Evolutionary conservation across 2,797 vertebrate species (phyloP).

Genomic region (Centropyge bicolor): DNA sequence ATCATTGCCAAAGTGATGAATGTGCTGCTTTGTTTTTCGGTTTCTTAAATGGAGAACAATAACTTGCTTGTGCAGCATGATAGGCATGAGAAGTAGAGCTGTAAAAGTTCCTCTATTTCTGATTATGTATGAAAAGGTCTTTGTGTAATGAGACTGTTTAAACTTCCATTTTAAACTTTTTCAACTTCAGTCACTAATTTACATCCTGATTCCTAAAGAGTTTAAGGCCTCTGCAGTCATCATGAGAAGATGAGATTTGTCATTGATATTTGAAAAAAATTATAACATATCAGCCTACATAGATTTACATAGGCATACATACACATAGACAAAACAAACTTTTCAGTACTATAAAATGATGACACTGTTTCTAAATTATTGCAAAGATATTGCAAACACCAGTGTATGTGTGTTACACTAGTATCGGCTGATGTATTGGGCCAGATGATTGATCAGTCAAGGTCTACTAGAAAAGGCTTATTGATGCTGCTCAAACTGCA

Average conservation of each 20-base stretch:
- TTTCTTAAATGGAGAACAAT: not conserved
- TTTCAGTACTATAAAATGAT: no score
- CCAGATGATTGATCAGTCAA: no score
- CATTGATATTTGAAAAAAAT: not conserved
- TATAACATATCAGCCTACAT: not conserved
- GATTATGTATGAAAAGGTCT: slow-evolving; percentile 7
- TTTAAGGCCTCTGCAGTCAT: no score
- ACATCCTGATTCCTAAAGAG: not conserved
- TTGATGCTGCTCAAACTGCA: slow-evolving; percentile 6
- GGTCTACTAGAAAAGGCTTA: not conserved
- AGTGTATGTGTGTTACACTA: no score
- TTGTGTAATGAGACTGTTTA: not conserved
- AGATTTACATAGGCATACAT: no score
- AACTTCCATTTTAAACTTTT: slow-evolving; percentile 7
- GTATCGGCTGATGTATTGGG: no score
- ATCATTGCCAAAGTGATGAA: not conserved
- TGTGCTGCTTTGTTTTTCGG: not conserved
- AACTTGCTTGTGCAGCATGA: not conserved
- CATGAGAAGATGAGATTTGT: not conserved
- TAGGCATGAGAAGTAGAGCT: slow-evolving; percentile 16
- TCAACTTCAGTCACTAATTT: slow-evolving; percentile 2
- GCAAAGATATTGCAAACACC: no score
- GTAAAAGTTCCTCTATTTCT: slow-evolving; percentile 5
- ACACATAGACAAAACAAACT: no score
- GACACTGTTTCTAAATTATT: no score